Evolutionary conservation across 2,113 vertebrate genomes (phyloP).

Genomic region (Spea multiplicata): DNA sequence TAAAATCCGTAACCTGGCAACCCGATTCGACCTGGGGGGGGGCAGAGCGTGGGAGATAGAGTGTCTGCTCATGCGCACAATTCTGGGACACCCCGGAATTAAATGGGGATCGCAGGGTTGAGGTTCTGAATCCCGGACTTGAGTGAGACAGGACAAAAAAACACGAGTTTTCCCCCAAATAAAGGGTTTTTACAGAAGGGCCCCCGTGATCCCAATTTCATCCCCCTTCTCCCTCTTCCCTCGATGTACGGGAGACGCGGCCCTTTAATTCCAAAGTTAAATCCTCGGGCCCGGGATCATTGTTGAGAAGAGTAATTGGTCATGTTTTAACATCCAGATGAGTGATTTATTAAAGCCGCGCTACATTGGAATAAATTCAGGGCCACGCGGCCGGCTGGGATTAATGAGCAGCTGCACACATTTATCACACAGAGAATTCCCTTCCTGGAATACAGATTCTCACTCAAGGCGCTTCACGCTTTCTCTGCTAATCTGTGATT

Average conservation of each 20-base stretch:
- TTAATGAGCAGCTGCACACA: constrained; percentile 27
- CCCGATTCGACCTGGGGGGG: too few relatives aligned
- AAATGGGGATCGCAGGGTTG: too few relatives aligned
- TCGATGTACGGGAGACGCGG: background rate
- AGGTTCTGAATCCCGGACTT: too few relatives aligned
- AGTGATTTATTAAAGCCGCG: constrained; percentile 25
- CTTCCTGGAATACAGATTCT: constrained; percentile 14
- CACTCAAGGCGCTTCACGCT: background rate
- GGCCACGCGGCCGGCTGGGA: background rate
- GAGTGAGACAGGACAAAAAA: too few relatives aligned
- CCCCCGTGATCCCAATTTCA: background rate
- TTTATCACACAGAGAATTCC: background rate
- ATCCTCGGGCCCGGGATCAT: background rate
- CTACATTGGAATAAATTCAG: constrained; percentile 31
- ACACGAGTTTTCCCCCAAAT: too few relatives aligned
- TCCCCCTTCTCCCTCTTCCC: background rate
- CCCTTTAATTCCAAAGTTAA: background rate
- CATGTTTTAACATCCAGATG: constrained; percentile 27
- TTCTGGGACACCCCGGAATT: too few relatives aligned
- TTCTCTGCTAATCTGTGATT: constrained; percentile 12
- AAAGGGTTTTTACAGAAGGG: too few relatives aligned
- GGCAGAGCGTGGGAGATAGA: too few relatives aligned
- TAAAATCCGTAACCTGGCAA: too few relatives aligned
- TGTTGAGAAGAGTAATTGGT: constrained; percentile 26
- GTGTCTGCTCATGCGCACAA: too few relatives aligned